Conservation (phyloP, 2,797 vertebrate species). For the Betta splendens region DNA sequence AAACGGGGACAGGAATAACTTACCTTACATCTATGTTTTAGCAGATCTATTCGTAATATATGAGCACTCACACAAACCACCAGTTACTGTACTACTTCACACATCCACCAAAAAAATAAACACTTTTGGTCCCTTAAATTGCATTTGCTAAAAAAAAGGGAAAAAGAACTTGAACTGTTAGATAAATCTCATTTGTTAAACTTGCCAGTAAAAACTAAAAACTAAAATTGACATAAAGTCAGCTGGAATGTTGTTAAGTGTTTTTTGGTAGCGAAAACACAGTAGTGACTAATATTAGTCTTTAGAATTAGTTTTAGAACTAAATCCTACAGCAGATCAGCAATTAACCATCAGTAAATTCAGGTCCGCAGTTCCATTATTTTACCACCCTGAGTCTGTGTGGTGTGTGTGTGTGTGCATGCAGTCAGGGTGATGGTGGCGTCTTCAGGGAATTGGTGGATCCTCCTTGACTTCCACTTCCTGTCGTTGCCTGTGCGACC, state of each 20-base stretch:
- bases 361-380: background rate
- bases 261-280: conserved; percentile 58
- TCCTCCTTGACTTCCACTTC: conserved; percentile 77
- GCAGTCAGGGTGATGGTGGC: conserved; percentile 76
- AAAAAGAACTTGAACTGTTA: conserved; percentile 23
- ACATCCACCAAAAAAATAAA: conserved; percentile 13
- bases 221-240: conserved; percentile 25
- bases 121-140: conserved; percentile 57
- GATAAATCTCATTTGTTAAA: conserved; percentile 40
- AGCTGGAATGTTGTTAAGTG: conserved; percentile 67
- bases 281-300: conserved; percentile 39
- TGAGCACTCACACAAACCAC: conserved; percentile 42
- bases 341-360: conserved; percentile 25
- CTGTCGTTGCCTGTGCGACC: conserved; percentile 72
- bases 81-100: conserved; percentile 34
- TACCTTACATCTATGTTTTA: background rate
- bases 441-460: conserved; percentile 83
- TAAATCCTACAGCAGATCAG: conserved; percentile 21
- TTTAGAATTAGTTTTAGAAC: conserved; percentile 21
- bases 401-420: conserved; percentile 1
- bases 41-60: conserved; percentile 7
- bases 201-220: conserved; percentile 32
- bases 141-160: background rate
- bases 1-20: conserved; percentile 2
- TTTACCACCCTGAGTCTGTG: conserved; percentile 29